Percentiles rank a stretch among this genome's conserved stretches.
phyloP scores from a whole-genome alignment of 2,888 invertebrate genomes.

The Achlya flavicornis region DNA sequence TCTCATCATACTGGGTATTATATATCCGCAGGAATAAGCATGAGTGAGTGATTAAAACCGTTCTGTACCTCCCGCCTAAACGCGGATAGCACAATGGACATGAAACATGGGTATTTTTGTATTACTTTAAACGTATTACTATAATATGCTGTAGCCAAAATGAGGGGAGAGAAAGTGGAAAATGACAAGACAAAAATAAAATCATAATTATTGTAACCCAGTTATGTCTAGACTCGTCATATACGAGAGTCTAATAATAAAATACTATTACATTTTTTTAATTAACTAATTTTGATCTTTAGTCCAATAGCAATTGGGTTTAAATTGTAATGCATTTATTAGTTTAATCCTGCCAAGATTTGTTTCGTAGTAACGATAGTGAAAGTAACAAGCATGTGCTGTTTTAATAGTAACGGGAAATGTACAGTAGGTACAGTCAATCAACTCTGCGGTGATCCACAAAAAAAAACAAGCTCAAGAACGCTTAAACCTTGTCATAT shows the following conservation, averaged over 20 bases:
- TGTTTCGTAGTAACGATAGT: not conserved
- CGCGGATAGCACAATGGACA: no score
- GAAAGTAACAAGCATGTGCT: not conserved
- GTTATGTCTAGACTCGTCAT: constrained; percentile 12
- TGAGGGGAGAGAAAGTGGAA: not conserved
- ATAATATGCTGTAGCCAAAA: not conserved
- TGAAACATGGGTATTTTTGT: not conserved
- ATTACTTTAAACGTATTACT: not conserved
- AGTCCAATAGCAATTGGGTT: not conserved
- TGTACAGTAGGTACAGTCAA: no score
- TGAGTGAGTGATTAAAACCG: no score
- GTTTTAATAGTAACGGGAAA: not conserved
- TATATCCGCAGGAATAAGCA: no score
- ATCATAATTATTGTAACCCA: constrained; percentile 20
- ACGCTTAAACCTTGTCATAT: no score
- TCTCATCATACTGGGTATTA: no score
- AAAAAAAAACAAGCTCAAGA: no score
- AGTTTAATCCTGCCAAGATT: not conserved
- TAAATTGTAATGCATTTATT: not conserved
- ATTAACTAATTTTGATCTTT: not conserved
- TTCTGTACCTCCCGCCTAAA: no score
- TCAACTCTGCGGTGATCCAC: no score
- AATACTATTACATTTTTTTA: not conserved
- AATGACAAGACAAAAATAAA: not conserved
- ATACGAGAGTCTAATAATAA: not conserved